A percentile compares a stretch with the other conserved stretches of the same genome.
Evolutionary conservation across 2,113 vertebrate genomes (phyloP).

Genomic region (Megaleporinus macrocephalus): DNA sequence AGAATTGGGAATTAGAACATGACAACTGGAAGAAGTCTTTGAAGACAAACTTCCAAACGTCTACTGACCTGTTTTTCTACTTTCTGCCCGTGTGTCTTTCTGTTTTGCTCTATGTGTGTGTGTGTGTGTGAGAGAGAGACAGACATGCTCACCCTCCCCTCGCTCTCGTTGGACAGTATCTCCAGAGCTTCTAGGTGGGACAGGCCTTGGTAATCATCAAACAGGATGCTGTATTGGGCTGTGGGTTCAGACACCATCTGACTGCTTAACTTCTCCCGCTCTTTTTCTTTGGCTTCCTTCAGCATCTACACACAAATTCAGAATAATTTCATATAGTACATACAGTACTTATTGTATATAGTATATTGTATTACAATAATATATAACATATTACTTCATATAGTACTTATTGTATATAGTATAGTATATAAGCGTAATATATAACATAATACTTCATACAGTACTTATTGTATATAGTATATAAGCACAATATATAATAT

Average conservation of each 20-base stretch:
- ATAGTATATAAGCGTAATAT: too few species aligned
- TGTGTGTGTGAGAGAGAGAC: not conserved
- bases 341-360: too few species aligned
- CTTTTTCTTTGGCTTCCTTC: conserved; percentile 96
- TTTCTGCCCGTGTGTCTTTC: not conserved
- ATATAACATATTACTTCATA: too few species aligned
- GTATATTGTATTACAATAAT: too few species aligned
- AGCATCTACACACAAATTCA: conserved; percentile 82
- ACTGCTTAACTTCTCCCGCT: conserved; percentile 85
- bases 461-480: too few species aligned
- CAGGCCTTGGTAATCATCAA: conserved; percentile 96
- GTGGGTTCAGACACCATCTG: conserved; percentile 86
- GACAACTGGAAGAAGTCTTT: not conserved
- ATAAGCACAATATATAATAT: too few species aligned
- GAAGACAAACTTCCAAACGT: not conserved
- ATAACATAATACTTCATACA: too few species aligned
- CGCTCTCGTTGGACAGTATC: conserved; percentile 97
- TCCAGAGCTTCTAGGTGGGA: conserved; percentile 98
- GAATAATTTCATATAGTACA: too few species aligned
- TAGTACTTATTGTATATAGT: too few species aligned
- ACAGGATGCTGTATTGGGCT: conserved; percentile 93
- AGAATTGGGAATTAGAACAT: not conserved
- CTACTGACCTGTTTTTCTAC: not conserved
- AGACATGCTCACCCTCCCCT: conserved; percentile 81
- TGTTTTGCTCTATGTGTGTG: not conserved